phyloP scores from a whole-genome alignment of 2,888 invertebrate genomes.

The Aphodius granarius region DNA sequence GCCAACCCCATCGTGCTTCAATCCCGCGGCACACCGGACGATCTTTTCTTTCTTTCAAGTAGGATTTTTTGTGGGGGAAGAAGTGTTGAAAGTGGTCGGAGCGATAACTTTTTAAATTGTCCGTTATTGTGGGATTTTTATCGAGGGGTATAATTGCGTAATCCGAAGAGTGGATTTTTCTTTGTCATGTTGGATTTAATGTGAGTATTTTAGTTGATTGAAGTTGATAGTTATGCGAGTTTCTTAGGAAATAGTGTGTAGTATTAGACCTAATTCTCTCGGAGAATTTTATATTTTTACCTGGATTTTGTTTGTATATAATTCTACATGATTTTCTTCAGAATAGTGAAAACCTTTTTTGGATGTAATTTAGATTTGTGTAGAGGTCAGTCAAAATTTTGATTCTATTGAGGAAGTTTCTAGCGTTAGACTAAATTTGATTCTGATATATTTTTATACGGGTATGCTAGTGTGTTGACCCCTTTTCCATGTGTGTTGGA shows the following conservation, averaged over 20 bases:
- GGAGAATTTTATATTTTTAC: not conserved
- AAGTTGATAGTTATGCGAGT: not conserved
- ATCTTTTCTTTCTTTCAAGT: not conserved
- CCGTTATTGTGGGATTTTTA: not conserved
- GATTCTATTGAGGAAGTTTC: too few relatives aligned
- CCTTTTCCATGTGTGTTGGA: too few relatives aligned
- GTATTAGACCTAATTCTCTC: not conserved
- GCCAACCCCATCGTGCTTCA: not conserved
- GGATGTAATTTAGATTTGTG: too few relatives aligned
- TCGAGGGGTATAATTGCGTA: not conserved
- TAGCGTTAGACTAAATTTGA: too few relatives aligned
- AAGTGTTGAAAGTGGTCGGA: conserved; percentile 12
- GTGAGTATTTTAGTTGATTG: not conserved
- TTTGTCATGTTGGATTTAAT: not conserved
- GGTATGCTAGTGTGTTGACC: too few relatives aligned
- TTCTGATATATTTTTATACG: too few relatives aligned
- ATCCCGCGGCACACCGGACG: not conserved
- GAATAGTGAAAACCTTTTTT: too few relatives aligned
- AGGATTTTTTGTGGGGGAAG: not conserved
- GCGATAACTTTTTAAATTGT: not conserved
- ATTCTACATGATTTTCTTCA: too few relatives aligned
- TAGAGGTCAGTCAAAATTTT: too few relatives aligned
- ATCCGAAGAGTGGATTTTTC: not conserved
- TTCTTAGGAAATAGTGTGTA: not conserved
- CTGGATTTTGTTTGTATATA: too few relatives aligned